Evolutionary conservation across 2,888 invertebrate genomes (phyloP).

Genomic region (Thereva nobilitata): DNA sequence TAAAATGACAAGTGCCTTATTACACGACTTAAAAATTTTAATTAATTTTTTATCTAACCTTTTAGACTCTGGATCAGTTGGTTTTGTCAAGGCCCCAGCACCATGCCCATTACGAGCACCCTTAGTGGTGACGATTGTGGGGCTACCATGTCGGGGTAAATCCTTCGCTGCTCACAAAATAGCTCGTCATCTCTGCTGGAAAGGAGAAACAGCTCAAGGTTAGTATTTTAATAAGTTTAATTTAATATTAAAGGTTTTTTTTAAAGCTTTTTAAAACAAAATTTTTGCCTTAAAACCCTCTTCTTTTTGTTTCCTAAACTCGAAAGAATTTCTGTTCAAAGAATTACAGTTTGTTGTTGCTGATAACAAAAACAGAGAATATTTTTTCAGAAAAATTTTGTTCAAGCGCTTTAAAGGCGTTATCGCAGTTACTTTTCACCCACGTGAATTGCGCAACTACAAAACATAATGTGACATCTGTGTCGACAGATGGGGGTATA

Average conservation of each 20-base stretch:
- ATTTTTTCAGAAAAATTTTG: no score
- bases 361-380: no score
- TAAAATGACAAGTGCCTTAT: neutral
- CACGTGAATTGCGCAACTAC: no score
- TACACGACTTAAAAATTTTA: neutral
- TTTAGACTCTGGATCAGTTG: constrained; percentile 38
- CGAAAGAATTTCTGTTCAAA: no score
- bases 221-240: constrained; percentile 44
- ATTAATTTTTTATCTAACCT: constrained; percentile 5
- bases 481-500: constrained; percentile 47
- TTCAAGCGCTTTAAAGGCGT: no score
- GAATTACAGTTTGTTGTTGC: neutral
- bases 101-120: constrained; percentile 62
- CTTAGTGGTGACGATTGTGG: constrained; percentile 84
- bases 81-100: constrained; percentile 45
- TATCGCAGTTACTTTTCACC: no score
- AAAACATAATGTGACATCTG: no score
- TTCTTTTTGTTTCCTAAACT: no score
- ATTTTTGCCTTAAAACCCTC: no score
- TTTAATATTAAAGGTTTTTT: neutral
- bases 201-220: constrained; percentile 84
- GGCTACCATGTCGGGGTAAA: constrained; percentile 90
- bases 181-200: constrained; percentile 87
- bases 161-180: constrained; percentile 88
- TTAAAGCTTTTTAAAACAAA: no score